Evolutionary conservation across 35 echinoderm and acorn worm genomes (phyloP).

Genomic region (Diadema setosum): DNA sequence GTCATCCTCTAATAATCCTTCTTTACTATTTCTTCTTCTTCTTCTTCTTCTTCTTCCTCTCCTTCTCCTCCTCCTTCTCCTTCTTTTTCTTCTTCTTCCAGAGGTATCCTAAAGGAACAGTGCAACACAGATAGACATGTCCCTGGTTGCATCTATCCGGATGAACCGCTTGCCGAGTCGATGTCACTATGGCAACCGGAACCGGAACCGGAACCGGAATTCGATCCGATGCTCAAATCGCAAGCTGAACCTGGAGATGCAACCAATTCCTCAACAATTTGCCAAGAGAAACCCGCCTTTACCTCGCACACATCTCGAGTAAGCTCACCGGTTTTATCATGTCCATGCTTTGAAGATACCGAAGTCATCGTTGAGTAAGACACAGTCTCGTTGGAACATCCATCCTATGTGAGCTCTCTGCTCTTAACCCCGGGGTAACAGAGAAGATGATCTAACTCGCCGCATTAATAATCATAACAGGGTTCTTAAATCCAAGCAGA

Average conservation of each 20-base stretch:
- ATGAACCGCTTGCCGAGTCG: slow-evolving; percentile 12
- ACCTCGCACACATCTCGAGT: slow-evolving; percentile 78
- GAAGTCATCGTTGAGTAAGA: too few species aligned
- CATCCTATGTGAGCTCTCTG: too few species aligned
- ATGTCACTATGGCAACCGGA: slow-evolving; percentile 7
- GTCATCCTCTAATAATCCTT: background rate
- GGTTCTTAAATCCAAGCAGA: too few species aligned
- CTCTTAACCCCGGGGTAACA: too few species aligned
- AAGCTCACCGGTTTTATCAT: too few species aligned
- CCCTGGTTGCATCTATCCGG: slow-evolving; percentile 53
- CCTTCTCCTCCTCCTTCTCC: background rate
- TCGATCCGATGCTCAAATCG: background rate
- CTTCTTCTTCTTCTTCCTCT: background rate
- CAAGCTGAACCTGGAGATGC: background rate
- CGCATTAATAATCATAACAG: too few species aligned
- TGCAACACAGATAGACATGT: slow-evolving; percentile 63
- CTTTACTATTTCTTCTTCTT: background rate
- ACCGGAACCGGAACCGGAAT: slow-evolving; percentile 18
- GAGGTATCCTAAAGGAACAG: slow-evolving; percentile 87
- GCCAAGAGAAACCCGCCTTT: slow-evolving; percentile 65
- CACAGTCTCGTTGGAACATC: too few species aligned
- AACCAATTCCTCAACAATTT: slow-evolving; percentile 30
- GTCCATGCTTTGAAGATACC: too few species aligned
- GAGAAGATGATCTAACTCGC: too few species aligned
- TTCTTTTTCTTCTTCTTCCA: background rate